Base-by-base conservation (phyloP, 2,888 invertebrate genomes). In the Parnassius apollo region DNA sequence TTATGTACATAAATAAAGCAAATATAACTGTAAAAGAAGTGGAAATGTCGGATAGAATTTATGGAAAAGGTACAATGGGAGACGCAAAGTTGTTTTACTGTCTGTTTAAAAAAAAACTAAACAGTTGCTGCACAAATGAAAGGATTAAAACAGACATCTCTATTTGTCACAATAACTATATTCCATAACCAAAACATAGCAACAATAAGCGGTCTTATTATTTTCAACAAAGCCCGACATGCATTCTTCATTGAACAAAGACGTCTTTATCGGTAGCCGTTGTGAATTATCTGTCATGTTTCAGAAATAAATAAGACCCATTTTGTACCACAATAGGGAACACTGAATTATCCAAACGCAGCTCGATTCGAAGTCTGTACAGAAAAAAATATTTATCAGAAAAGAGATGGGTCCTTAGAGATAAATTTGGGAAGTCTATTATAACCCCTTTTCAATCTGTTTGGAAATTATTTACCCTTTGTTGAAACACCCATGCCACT, bases 91-190 rank as follows among this genome's bases (percentile, higher is more conserved):
- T 18, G 18, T 35, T 35, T 35, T 67, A 70, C 65, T 73, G 71
- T 42, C 7, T 55, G 10, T 44, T 18, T 13, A 2, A 9, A 18
- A 2, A 9, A 18, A 78, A 78, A 69, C 74, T 69, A 57, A 66
- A 74, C 85, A 84, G 82, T 82, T 85, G 81, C 66, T 70, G 71
- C 69, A 78, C 74, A 80, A 80, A 74, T 79, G 77, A 85, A 87
- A 86, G 87, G 87, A 78, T 88, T 87, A 87, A 77, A 75, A 73
- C 69, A 74, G 77, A 81, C 82, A 80, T 78, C 79, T 85, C 88
- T 86, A 89, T 91, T 90, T 90, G 90, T 90, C 90, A 89, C 76
- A 86, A 89, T 82, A 86, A 84, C 79, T 82, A 77, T 80, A 71
- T 85, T 88, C 86, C 87, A 88, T 90, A 91, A 89, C 85, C 85